Percentiles rank a stretch among this genome's conserved stretches.
These are phyloP conservation scores for Menidia menidia DNA, from an alignment of 2,797 vertebrate genomes.

Conservation along the genomic window DNA sequence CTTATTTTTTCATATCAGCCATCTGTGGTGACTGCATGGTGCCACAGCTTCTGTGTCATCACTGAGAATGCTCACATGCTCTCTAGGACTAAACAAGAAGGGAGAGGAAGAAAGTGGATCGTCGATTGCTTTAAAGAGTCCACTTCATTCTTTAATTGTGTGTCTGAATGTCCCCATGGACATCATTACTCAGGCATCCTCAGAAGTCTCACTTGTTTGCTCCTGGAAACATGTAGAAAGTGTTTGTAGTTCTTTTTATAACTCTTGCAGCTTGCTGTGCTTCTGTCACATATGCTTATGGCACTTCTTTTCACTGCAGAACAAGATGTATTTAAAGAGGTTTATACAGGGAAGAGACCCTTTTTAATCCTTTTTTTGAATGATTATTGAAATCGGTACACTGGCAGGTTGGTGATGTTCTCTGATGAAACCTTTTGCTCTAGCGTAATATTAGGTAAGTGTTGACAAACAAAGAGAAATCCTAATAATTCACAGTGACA, in stretches of 20 bases:
- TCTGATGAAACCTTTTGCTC: background rate
- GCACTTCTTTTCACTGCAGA: conserved; percentile 28
- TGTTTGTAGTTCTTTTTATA: conserved; percentile 62
- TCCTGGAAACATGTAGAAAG: conserved; percentile 59
- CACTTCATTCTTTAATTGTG: conserved; percentile 68
- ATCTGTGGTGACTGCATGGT: conserved; percentile 74
- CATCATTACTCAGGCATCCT: conserved; percentile 73
- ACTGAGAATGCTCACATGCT: conserved; percentile 57
- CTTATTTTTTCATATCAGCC: conserved; percentile 53
- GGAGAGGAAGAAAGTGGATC: conserved; percentile 30
- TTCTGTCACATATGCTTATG: conserved; percentile 5
- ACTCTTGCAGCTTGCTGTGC: conserved; percentile 36
- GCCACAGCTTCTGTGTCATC: conserved; percentile 68
- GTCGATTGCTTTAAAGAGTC: conserved; percentile 41
- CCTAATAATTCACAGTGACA: background rate
- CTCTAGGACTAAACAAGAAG: conserved; percentile 48
- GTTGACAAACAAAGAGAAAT: too few species aligned
- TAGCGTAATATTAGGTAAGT: too few species aligned
- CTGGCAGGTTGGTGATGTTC: background rate
- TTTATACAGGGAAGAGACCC: conserved; percentile 14
- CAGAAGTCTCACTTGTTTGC: conserved; percentile 74
- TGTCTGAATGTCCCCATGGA: conserved; percentile 67
- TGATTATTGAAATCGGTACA: too few species aligned
- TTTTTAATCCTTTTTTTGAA: background rate
- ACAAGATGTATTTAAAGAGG: conserved; percentile 23